Base-by-base conservation (phyloP, 2,113 vertebrate genomes). In the Callipepla californica region DNA sequence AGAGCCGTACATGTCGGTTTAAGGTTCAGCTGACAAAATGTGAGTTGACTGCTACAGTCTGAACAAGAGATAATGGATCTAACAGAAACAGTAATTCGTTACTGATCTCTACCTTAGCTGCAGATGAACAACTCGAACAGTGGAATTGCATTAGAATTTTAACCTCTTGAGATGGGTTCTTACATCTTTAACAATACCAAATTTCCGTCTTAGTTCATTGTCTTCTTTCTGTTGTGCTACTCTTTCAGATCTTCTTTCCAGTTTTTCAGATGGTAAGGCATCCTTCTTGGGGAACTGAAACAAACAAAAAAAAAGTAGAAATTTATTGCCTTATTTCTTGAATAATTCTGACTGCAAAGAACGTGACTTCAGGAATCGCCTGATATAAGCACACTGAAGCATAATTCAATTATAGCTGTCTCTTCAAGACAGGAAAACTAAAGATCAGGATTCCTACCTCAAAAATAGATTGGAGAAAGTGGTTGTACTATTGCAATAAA, bases 211-310 rank as follows among this genome's bases (percentile, higher is more conserved):
- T 38, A 91, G 23, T 58, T 69, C 14, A 6, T 70, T 80, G 30
- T 66, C 53, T 40, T 62, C 9, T 57, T 66, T 30, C 53, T 0
- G 0, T 3, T 0, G 0, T 23, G 7, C 32, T 81, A 34, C 75
- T 69, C 72, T 76, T 22, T 44, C 0, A 23, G 45, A 79, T 66
- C 74, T 66, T 45, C 79, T 47, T 57, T 66, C 53, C 18, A 53
- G 42, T 34, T 14, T 78, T 91, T 79, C 30, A 19, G n/a, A 61
- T 80, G 50, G 20, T 14, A 57, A 73, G 7, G 32, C 36, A 61
- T 30, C 13, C 58, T 53, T 61, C n/a, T 1, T 53, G 67, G 82
- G 59, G 21, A 85, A 61, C 87, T 92, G 85, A 76, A 94, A 95
- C 10, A 44, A 40, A 40, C 10, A 40, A 40, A 40, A 40, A 40